These are phyloP conservation scores for Scaptomyza graminum DNA, from an alignment of 1,140 invertebrate genomes.

Conservation along the genomic window DNA sequence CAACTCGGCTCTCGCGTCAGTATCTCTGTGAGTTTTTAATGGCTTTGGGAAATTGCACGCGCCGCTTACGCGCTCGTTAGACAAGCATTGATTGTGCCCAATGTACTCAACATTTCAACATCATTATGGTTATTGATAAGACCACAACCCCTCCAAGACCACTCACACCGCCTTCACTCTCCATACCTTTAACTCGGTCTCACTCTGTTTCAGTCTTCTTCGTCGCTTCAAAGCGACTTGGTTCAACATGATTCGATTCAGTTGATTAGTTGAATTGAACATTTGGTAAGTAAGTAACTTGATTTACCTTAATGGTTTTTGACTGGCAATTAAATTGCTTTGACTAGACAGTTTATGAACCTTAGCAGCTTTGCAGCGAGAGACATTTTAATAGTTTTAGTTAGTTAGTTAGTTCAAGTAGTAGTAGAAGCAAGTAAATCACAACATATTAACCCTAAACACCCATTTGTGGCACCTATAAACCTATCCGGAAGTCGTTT, in stretches of 20 bases:
- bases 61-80: conserved; percentile 78
- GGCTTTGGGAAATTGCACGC: conserved; percentile 79
- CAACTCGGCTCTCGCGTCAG: not conserved
- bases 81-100: conserved; percentile 50
- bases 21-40: conserved; percentile 66
- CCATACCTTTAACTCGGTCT: not conserved
- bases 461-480: conserved; percentile 10
- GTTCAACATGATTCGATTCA: not conserved
- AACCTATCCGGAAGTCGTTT: conserved; percentile 4
- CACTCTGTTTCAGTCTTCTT: not conserved
- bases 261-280: not conserved
- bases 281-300: not conserved
- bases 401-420: not conserved
- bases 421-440: not conserved
- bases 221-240: not conserved
- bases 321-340: not conserved
- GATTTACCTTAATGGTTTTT: conserved; percentile 12
- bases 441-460: too few species aligned
- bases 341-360: not conserved
- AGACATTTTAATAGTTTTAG: not conserved
- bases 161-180: too few species aligned
- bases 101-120: conserved; percentile 32
- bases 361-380: too few species aligned
- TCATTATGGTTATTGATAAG: conserved; percentile 79
- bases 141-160: not conserved